Percentiles rank a stretch among this genome's conserved stretches.
Evolutionary conservation across 2,113 vertebrate genomes (phyloP).

Genomic region (Erythrocebus patas): DNA sequence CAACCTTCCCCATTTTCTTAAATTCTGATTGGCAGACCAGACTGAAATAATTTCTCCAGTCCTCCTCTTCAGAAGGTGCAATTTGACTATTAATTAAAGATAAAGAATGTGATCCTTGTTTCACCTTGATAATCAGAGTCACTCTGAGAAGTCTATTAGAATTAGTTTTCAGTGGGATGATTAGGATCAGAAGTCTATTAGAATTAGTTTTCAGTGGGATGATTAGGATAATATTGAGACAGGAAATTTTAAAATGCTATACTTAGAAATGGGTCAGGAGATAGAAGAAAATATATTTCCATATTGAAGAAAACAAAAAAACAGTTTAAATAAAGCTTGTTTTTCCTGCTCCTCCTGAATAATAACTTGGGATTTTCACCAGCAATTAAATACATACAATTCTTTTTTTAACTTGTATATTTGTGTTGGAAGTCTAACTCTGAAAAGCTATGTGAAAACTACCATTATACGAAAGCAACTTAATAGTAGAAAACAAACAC

Average conservation of each 20-base stretch:
- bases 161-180: slow-evolving; percentile 52
- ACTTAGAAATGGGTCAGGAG: slow-evolving; percentile 58
- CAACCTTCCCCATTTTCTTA: neutral
- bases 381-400: slow-evolving; percentile 50
- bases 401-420: neutral
- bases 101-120: slow-evolving; percentile 44
- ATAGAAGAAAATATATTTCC: slow-evolving; percentile 68
- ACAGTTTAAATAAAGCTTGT: slow-evolving; percentile 67
- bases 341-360: neutral
- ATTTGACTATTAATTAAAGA: slow-evolving; percentile 65
- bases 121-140: slow-evolving; percentile 81
- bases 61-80: neutral
- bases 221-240: slow-evolving; percentile 82
- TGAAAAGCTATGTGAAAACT: neutral
- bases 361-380: neutral
- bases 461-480: neutral
- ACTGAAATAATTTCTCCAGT: neutral
- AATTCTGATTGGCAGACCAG: neutral
- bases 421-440: neutral
- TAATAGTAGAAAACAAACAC: neutral
- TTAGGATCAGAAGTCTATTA: slow-evolving; percentile 64
- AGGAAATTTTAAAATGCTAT: slow-evolving; percentile 62
- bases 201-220: slow-evolving; percentile 68
- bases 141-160: slow-evolving; percentile 72
- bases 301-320: slow-evolving; percentile 42